A percentile compares a stretch with the other conserved stretches of the same genome.
phyloP scores from a whole-genome alignment of 2,888 invertebrate genomes.

The Drosophila percnosoma region DNA sequence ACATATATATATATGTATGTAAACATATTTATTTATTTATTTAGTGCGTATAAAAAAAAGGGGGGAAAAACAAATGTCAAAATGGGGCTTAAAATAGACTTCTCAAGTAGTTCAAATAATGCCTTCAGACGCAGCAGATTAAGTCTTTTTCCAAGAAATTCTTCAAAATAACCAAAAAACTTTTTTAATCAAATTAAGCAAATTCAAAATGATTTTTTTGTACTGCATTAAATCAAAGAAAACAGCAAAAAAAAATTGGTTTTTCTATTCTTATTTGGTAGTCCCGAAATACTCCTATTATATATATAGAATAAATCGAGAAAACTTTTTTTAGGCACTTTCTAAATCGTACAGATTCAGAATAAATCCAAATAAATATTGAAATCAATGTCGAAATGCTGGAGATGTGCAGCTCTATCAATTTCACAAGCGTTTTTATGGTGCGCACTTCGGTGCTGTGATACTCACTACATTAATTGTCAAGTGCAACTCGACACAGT shows the following conservation, averaged over 20 bases:
- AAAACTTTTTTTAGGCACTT: neutral
- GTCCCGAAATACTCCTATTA: neutral
- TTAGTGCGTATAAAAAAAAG: neutral
- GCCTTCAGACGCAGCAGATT: neutral
- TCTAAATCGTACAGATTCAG: too few species aligned
- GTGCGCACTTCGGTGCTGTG: slow-evolving; percentile 4
- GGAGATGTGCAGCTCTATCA: slow-evolving; percentile 15
- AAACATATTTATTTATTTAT: neutral
- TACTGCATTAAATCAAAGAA: neutral
- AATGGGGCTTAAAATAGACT: neutral
- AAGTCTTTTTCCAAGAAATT: neutral
- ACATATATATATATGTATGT: neutral
- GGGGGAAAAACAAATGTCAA: neutral
- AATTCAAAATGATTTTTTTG: neutral
- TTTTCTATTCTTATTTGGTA: neutral
- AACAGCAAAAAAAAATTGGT: neutral
- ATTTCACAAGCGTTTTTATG: slow-evolving; percentile 5
- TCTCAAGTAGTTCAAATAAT: neutral
- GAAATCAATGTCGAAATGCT: slow-evolving; percentile 2
- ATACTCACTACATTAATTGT: slow-evolving; percentile 8
- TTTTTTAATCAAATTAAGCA: neutral
- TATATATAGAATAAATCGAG: too few species aligned
- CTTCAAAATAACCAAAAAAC: neutral
- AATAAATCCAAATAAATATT: neutral
- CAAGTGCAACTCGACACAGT: slow-evolving; percentile 12